Evolutionary conservation across 2,888 invertebrate species (phyloP).

Genomic region (Mesochorus sp.): DNA sequence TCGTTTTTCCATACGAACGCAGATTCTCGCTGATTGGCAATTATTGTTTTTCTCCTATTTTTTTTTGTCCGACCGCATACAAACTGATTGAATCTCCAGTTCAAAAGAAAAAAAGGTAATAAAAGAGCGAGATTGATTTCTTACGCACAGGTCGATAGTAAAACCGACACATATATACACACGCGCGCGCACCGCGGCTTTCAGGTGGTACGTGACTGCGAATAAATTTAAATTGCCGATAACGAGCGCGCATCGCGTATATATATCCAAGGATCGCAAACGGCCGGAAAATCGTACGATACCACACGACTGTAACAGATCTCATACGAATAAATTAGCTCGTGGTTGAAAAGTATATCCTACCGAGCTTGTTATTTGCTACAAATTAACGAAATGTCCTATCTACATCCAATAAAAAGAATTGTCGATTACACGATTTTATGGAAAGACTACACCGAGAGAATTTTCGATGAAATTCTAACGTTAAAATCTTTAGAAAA

Average conservation of each 20-base stretch:
- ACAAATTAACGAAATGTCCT: not conserved
- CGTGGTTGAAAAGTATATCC: not conserved
- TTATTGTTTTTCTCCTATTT: not conserved
- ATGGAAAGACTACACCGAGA: no score
- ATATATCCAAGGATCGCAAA: not conserved
- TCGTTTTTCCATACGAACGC: not conserved
- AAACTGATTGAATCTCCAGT: constrained; percentile 32
- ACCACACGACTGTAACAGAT: not conserved
- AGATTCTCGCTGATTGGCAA: constrained; percentile 29
- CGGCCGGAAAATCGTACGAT: constrained; percentile 1
- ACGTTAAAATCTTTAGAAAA: no score
- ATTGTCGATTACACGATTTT: no score
- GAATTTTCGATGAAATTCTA: no score
- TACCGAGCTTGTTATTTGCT: not conserved
- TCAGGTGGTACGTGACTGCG: constrained; percentile 59
- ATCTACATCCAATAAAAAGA: not conserved
- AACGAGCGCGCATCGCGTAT: not conserved
- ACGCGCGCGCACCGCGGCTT: no score
- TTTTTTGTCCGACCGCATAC: not conserved
- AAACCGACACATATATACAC: not conserved
- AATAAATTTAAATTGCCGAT: constrained; percentile 16
- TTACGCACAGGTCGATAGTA: constrained; percentile 6
- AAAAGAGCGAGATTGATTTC: constrained; percentile 42
- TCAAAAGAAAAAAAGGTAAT: not conserved
- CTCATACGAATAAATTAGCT: not conserved